Conservation (phyloP, 2,113 vertebrate genomes). For the Podilymbus podiceps region DNA sequence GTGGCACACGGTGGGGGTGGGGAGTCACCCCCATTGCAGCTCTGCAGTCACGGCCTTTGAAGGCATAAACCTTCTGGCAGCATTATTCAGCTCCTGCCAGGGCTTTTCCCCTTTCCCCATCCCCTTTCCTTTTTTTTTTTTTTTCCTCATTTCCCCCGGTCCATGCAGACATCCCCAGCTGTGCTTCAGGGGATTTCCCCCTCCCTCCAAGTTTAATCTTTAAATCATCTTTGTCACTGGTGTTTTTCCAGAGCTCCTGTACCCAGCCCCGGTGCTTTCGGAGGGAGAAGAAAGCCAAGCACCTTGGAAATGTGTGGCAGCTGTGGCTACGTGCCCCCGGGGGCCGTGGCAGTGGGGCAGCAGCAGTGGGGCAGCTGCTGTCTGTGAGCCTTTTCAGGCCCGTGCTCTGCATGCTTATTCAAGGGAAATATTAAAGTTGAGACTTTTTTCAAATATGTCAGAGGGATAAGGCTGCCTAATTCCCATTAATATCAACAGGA, state of each 20-base stretch:
- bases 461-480: neutral
- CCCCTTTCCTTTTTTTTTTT: neutral
- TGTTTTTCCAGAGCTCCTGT: neutral
- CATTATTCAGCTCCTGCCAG: rapidly evolving
- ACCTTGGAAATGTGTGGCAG: neutral
- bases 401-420: neutral
- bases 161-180: neutral
- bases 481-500: neutral
- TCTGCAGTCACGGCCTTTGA: neutral
- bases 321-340: neutral
- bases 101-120: neutral
- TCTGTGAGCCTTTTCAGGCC: neutral
- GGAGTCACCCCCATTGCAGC: neutral
- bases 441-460: neutral
- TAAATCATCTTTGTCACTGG: neutral
- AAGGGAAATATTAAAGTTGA: neutral
- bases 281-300: neutral
- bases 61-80: neutral
- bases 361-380: neutral
- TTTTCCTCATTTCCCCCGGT: rapidly evolving
- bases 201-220: neutral
- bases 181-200: neutral
- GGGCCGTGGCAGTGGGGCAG: too few species aligned
- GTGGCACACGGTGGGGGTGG: neutral
- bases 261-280: rapidly evolving